Evolutionary conservation across 2,113 vertebrate genomes (phyloP).

Genomic region (Bubo blakistoni): DNA sequence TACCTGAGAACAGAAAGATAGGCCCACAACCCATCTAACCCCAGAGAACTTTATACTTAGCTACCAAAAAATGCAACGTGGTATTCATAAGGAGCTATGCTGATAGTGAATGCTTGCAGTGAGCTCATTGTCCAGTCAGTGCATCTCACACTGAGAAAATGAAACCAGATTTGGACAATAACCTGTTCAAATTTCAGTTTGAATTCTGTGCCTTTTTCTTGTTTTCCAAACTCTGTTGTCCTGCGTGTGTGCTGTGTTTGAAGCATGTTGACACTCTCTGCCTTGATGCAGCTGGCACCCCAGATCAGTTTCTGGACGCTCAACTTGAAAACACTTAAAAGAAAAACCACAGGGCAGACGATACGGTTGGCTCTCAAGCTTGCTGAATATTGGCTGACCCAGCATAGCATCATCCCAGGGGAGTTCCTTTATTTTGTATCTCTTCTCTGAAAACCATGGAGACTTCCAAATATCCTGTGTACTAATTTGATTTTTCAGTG

Average conservation of each 20-base stretch:
- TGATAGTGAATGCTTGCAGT: neutral
- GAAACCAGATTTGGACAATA: neutral
- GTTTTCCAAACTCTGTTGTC: neutral
- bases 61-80: neutral
- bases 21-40: neutral
- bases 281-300: neutral
- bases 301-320: constrained; percentile 19
- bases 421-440: neutral
- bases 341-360: neutral
- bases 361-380: neutral
- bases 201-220: constrained; percentile 7
- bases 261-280: neutral
- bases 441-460: neutral
- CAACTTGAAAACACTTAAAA: constrained; percentile 56
- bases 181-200: constrained; percentile 21
- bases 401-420: neutral
- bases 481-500: constrained; percentile 23
- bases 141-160: constrained; percentile 13
- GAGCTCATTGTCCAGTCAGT: constrained; percentile 36
- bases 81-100: neutral
- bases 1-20: neutral
- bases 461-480: neutral
- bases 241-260: neutral
- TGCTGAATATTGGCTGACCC: constrained; percentile 21
- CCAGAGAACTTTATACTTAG: neutral